Evolutionary conservation across 2,888 invertebrate species (phyloP), one percentile per base, ranked within the genome.

Genomic region (Frankliniella intonsa): DNA sequence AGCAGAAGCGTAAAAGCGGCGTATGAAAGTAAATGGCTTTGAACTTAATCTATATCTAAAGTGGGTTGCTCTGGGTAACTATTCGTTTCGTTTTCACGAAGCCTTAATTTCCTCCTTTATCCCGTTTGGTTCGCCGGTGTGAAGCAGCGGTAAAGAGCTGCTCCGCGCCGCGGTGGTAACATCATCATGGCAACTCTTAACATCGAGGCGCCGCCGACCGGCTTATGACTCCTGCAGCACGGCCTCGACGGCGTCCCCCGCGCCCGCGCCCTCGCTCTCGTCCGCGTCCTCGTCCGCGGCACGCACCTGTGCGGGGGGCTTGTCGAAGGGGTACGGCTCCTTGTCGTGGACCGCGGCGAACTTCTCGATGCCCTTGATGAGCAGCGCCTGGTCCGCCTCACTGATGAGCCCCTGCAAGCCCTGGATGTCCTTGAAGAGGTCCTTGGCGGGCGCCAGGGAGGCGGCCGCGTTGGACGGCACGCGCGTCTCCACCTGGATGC

Each of bases 401-500:
- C 82, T 81, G 7, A 82, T 79, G 25, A 81, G n/a, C n/a, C 80
- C 50, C 22, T 82, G 17, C 14, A 55, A 51, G 69, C 81, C 62
- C 27, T 81, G 65, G n/a, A 19, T 80, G 51, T 82, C 82, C 0
- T 76, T n/a, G 55, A 25, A 65, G 19, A 81, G 38, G 12, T 80
- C 80, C 22, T 76, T 82, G 79, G 50, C 27, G 55, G 14, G 81
- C 27, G 80, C 50, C 38, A 27, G 80, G 69, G 81, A n/a, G 81
- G 69, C 50, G 9, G 38, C 82, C 11, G 22, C 62, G 88, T 90
- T 90, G 87, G 92, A 92, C 86, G 90, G 90, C 86, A 92, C 89
- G 86, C 92, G 90, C 84, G 90, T 91, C 86, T 91, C 91, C 87
- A 93, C 92, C 87, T 91, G 90, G 86, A 92, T 90, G 81, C 94